phyloP scores from a whole-genome alignment of 2,888 invertebrate species.

The Calephelis perditalis region DNA sequence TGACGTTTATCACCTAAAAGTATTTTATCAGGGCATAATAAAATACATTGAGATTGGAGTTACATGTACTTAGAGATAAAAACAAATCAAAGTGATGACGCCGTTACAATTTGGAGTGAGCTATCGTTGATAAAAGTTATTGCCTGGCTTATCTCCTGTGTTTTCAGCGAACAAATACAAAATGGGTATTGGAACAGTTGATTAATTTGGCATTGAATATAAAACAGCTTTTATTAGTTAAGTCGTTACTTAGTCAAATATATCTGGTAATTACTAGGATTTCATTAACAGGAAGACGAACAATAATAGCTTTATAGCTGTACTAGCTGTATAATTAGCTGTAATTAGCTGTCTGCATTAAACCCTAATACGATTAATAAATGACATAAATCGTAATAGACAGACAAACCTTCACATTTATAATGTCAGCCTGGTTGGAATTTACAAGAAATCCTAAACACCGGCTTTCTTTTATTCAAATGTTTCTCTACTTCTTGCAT shows the following conservation, averaged over 20 bases:
- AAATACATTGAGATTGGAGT: background rate
- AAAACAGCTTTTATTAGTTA: background rate
- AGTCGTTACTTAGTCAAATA: background rate
- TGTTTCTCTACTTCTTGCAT: no score
- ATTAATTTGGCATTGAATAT: conserved; percentile 13
- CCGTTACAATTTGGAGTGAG: conserved; percentile 25
- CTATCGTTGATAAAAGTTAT: conserved; percentile 9
- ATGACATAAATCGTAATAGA: no score
- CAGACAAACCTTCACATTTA: no score
- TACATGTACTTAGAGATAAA: conserved; percentile 13
- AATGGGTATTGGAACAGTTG: conserved; percentile 8
- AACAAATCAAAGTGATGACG: conserved; percentile 56
- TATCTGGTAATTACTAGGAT: background rate
- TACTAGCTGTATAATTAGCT: no score
- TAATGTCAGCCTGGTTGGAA: no score
- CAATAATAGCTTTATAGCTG: no score
- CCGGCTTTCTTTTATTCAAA: no score
- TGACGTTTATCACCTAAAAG: conserved; percentile 1
- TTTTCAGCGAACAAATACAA: background rate
- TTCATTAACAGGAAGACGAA: no score
- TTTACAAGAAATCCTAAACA: no score
- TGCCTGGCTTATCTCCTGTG: conserved; percentile 14
- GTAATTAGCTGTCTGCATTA: no score
- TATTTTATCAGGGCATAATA: conserved; percentile 4
- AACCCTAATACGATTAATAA: no score